These are phyloP conservation scores for Rana temporaria DNA, from an alignment of 2,113 vertebrate genomes.

Conservation along the genomic window DNA sequence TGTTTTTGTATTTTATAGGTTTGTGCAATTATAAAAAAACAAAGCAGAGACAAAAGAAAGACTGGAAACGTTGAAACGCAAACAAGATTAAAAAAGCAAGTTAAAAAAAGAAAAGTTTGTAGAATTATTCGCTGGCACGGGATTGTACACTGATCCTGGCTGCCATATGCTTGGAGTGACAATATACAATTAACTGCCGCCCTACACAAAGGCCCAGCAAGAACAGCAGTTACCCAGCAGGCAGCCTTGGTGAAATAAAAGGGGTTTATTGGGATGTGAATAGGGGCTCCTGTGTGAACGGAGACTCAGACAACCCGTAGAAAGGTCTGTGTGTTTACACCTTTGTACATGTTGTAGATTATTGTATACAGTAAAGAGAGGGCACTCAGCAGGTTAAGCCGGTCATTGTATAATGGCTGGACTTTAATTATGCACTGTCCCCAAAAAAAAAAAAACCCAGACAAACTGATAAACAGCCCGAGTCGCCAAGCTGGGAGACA, in stretches of 20 bases:
- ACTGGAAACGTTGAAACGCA: too few species aligned
- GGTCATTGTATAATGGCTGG: slow-evolving; percentile 14
- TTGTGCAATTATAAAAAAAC: too few species aligned
- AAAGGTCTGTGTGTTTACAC: neutral
- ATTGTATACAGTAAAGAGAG: slow-evolving; percentile 27
- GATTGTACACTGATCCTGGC: neutral
- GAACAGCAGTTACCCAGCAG: slow-evolving; percentile 30
- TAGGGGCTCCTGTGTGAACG: slow-evolving; percentile 5
- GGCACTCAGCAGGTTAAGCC: neutral
- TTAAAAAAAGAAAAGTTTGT: too few species aligned
- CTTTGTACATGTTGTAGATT: neutral
- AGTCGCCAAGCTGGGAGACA: too few species aligned
- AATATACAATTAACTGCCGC: slow-evolving; percentile 19
- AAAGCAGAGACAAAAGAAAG: too few species aligned
- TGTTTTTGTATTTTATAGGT: too few species aligned
- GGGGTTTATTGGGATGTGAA: slow-evolving; percentile 15
- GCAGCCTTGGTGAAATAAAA: neutral
- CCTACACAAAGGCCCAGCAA: neutral
- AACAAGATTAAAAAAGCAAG: too few species aligned
- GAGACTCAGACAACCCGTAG: neutral
- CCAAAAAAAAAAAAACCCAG: neutral
- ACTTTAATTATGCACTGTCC: neutral
- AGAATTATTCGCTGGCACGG: neutral
- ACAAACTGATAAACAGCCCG: neutral
- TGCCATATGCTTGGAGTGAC: neutral